Conservation (phyloP, 2,797 vertebrate species). For the Champsocephalus esox region DNA sequence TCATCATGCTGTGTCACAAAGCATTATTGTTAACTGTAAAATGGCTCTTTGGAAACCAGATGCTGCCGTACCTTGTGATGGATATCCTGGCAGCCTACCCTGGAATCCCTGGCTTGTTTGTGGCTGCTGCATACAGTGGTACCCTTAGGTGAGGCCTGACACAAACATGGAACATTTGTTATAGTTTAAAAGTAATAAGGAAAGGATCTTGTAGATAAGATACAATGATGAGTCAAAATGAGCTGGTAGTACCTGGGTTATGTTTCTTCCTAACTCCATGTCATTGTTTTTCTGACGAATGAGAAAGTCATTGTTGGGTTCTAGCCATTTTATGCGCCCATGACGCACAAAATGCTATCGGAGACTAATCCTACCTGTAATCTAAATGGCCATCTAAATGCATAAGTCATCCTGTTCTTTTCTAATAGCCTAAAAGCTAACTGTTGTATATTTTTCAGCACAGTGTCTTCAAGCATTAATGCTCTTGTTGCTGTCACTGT, state of each 20-base stretch:
- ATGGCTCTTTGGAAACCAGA: conserved; percentile 61
- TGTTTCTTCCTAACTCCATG: background rate
- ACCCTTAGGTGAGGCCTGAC: conserved; percentile 83
- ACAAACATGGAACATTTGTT: background rate
- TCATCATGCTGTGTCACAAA: background rate
- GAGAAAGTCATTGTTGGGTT: background rate
- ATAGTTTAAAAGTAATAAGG: background rate
- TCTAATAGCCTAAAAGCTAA: conserved; percentile 7
- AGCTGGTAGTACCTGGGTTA: background rate
- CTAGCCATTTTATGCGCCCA: background rate
- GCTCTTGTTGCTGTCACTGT: conserved; percentile 88
- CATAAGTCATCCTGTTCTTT: conserved; percentile 1
- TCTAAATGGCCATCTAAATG: background rate
- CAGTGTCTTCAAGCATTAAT: conserved; percentile 90
- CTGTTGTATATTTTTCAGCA: conserved; percentile 77
- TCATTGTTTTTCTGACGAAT: background rate
- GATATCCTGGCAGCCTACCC: conserved; percentile 83
- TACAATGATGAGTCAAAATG: background rate
- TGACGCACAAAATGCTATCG: background rate
- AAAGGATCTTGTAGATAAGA: conserved; percentile 5
- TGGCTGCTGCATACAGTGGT: conserved; percentile 88
- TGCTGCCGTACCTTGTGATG: conserved; percentile 89
- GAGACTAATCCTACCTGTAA: background rate
- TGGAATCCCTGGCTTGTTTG: conserved; percentile 87
- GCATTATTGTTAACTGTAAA: background rate